These are phyloP conservation scores for Luehdorfia chinensis DNA, from an alignment of 1,140 invertebrate genomes.

Conservation along the genomic window DNA sequence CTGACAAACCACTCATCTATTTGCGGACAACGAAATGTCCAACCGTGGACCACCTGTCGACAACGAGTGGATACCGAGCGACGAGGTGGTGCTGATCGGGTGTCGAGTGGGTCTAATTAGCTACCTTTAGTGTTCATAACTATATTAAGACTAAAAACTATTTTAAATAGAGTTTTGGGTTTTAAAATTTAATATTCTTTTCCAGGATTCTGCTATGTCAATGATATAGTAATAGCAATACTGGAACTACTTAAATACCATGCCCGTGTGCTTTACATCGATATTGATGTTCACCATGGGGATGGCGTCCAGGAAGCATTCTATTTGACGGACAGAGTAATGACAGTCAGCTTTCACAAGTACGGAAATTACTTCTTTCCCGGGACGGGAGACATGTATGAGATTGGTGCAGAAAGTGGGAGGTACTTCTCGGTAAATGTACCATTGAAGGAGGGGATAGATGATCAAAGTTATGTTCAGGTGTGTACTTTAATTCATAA, in stretches of 20 bases:
- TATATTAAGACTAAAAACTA: too few species aligned
- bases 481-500: conserved; percentile 43
- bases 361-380: conserved; percentile 99
- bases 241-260: conserved; percentile 97
- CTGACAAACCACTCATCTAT: too few species aligned
- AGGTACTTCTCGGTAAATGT: conserved; percentile 98
- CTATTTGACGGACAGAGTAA: conserved; percentile 98
- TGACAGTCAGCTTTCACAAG: conserved; percentile 99
- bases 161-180: too few species aligned
- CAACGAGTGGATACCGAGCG: too few species aligned
- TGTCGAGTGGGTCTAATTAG: too few species aligned
- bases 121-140: too few species aligned
- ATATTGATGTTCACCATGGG: conserved; percentile 99
- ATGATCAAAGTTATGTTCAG: conserved; percentile 94
- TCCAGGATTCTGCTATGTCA: conserved; percentile 96
- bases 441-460: conserved; percentile 97
- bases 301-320: conserved; percentile 99
- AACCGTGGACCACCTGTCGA: too few species aligned
- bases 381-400: conserved; percentile 99
- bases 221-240: conserved; percentile 99
- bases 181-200: conserved; percentile 16
- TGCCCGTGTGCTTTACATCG: conserved; percentile 97
- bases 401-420: conserved; percentile 95
- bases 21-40: too few species aligned
- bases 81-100: too few species aligned